Evolutionary conservation across 2,113 vertebrate species (phyloP).

Genomic region (Pelvicachromis taeniatus): DNA sequence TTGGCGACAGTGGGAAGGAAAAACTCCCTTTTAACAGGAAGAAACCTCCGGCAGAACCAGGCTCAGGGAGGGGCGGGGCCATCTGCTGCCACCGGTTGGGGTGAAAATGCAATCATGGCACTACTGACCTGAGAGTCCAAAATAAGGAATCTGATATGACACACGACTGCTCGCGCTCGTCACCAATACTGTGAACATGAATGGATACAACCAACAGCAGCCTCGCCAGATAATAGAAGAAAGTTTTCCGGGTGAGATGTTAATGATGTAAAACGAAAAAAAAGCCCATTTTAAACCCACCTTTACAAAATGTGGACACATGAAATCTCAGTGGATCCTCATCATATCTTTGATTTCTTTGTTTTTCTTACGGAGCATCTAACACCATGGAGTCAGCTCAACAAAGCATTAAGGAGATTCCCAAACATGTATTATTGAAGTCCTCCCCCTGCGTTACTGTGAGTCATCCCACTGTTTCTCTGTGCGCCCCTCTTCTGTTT

Average conservation of each 20-base stretch:
- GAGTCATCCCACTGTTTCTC: neutral
- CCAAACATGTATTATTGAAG: constrained; percentile 36
- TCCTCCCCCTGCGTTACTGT: neutral
- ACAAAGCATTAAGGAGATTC: constrained; percentile 6
- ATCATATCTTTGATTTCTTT: neutral
- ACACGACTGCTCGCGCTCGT: neutral
- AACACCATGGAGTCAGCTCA: neutral
- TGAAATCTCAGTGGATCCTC: neutral
- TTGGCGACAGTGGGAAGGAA: too few species aligned
- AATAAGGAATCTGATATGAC: neutral
- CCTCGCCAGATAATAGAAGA: too few species aligned
- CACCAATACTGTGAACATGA: neutral
- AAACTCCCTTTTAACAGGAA: too few species aligned
- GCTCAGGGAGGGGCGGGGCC: too few species aligned
- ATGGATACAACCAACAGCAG: too few species aligned
- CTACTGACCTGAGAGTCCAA: neutral
- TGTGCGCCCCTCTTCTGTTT: neutral
- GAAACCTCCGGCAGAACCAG: too few species aligned
- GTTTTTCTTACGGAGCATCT: neutral
- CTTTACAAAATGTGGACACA: neutral
- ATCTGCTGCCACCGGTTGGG: too few species aligned
- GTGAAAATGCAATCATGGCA: too few species aligned
- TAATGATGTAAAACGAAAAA: neutral
- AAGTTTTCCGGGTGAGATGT: neutral
- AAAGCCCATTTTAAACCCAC: neutral